These are phyloP conservation scores for Danaus chrysippus DNA, from an alignment of 2,888 invertebrate species.

Conservation along the genomic window DNA sequence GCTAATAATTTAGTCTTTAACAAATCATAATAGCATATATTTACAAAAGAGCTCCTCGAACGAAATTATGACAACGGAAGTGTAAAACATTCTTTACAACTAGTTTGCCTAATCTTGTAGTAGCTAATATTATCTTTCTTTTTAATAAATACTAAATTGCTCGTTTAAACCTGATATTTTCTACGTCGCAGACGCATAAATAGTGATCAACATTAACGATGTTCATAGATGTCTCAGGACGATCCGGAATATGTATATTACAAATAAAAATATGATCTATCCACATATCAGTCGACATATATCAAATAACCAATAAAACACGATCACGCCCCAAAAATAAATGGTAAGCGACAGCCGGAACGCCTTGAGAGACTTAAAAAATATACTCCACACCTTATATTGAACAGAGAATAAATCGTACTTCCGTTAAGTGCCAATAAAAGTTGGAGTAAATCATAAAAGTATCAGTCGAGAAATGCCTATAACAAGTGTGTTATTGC, in stretches of 20 bases:
- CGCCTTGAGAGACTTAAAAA: slow-evolving; percentile 64
- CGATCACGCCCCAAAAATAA: slow-evolving; percentile 43
- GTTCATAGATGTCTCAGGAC: neutral
- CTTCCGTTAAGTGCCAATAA: slow-evolving; percentile 79
- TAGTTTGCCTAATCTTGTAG: neutral
- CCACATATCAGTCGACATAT: slow-evolving; percentile 12
- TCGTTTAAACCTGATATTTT: too few species aligned
- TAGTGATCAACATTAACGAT: neutral
- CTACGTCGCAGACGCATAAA: too few species aligned
- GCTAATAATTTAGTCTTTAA: slow-evolving; percentile 2
- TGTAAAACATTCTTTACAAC: slow-evolving; percentile 11
- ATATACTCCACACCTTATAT: slow-evolving; percentile 75
- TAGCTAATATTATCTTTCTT: too few species aligned
- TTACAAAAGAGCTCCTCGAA: slow-evolving; percentile 1
- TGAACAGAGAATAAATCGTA: slow-evolving; percentile 77
- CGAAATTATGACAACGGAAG: slow-evolving; percentile 12
- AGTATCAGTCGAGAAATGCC: slow-evolving; percentile 77
- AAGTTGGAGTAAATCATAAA: slow-evolving; percentile 79
- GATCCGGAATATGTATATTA: neutral
- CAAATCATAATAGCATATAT: slow-evolving; percentile 5
- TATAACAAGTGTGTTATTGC: slow-evolving; percentile 79
- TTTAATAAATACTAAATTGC: too few species aligned
- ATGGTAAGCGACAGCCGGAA: slow-evolving; percentile 62
- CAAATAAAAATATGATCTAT: slow-evolving; percentile 7
- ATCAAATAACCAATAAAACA: slow-evolving; percentile 16